Evolutionary conservation across 1,140 invertebrate species (phyloP).

Genomic region (Harlomillsia oculata): DNA sequence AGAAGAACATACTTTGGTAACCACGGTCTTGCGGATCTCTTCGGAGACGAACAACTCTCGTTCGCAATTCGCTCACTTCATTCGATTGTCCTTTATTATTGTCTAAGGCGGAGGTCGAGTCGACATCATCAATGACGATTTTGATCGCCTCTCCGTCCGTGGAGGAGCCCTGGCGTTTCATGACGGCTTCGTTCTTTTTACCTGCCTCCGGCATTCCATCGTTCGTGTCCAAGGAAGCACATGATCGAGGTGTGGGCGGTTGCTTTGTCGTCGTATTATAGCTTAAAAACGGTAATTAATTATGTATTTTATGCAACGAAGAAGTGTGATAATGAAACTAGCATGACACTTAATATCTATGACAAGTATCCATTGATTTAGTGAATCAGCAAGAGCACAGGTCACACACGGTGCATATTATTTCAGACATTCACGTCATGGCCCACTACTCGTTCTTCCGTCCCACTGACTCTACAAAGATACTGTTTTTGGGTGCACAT

Average conservation of each 20-base stretch:
- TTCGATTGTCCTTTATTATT: slow-evolving; percentile 46
- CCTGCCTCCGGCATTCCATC: not conserved
- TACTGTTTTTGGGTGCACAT: no score
- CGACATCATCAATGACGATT: slow-evolving; percentile 85
- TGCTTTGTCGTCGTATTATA: slow-evolving; percentile 28
- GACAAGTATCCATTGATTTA: no score
- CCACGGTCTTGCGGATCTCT: slow-evolving; percentile 72
- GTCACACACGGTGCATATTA: no score
- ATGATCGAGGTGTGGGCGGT: slow-evolving; percentile 27
- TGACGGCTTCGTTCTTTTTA: slow-evolving; percentile 3
- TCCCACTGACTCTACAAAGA: no score
- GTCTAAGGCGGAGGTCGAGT: slow-evolving; percentile 50
- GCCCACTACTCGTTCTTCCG: no score
- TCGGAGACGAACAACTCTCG: slow-evolving; percentile 52
- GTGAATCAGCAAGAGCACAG: no score
- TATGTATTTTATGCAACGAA: not conserved
- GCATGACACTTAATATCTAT: no score
- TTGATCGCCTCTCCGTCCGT: slow-evolving; percentile 77
- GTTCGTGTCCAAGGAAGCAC: slow-evolving; percentile 30
- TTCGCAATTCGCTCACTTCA: slow-evolving; percentile 36
- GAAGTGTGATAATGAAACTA: no score
- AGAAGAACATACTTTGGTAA: slow-evolving; percentile 63
- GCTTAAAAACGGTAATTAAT: slow-evolving; percentile 18
- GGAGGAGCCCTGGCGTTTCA: slow-evolving; percentile 60
- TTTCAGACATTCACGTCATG: no score